Evolutionary conservation across 2,797 vertebrate genomes (phyloP), one percentile per base, ranked within the genome.

Genomic region (Hypotaenidia philippensis): DNA sequence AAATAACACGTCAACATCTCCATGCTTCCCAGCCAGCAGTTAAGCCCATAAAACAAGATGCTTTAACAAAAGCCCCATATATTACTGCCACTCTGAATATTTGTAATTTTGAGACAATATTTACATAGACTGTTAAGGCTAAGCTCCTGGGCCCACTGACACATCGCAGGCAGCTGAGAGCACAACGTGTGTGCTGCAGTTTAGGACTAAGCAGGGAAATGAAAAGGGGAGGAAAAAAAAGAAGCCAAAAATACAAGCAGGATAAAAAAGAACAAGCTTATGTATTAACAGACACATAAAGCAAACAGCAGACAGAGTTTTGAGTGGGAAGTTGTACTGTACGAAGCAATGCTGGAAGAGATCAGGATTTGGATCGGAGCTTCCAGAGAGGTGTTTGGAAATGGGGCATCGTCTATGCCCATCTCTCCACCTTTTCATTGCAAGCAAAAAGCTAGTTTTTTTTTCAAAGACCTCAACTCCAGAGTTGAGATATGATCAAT

Each of bases 51-150:
- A 95, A 94, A 97, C 96, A 97, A 96, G 86, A 72, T 40, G 81
- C 93, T 96, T 94, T 96, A 92, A 96, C 84, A 95, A 96, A 96
- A 88, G 32, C 53, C 60, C 88, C 59, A 78, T 96, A 81, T 90
- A 85, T 95, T 96, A 78, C 86, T 97, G 93, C 83, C 93, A 81
- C 83, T 91, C 94, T 69, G 97, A 94, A 95, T 97, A 97, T 97
- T 96, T 98, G 90, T 59, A 95, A 87, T 94, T 96, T 97, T 86
- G 83, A 95, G 83, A 75, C 91, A 97, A 97, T 93, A 97, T 97
- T 97, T 97, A 94, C 72, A 93, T 66, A 97, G 89, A 25, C 90
- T 3, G 78, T 55, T 92, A 96, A 95, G 59, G 88, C 72, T 87
- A 91, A 71, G 75, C 69, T 90, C 81, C 92, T 83, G 80, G 77